Evolutionary conservation across 2,888 invertebrate species (phyloP), one percentile per base, ranked within the genome.

Genomic region (Sphinx pinastri): DNA sequence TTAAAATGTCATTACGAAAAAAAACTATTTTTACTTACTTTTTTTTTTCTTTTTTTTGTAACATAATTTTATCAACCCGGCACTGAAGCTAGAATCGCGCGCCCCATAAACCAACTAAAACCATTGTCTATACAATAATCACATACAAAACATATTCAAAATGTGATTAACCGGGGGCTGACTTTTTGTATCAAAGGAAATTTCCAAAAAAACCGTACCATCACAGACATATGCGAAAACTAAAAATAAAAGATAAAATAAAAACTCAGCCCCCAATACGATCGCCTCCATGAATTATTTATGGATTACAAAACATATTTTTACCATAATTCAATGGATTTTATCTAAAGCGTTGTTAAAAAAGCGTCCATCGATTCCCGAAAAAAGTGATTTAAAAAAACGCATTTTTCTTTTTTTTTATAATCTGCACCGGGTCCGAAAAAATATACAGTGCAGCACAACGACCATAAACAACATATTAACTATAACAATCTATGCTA

Each of bases 301-400:
- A 80, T 79, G 82, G 81, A 79, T 81, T 75, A 73, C 75, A 84
- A 88, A 92, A 92, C 92, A 93, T 91, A 91, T 88, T 77, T 73
- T 79, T 80, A 78, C 90, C 91, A 88, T 89, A 88, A 90, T 90
- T 90, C 87, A 82, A 84, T 86, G 90, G 89, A 87, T 81, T 75
- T 74, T 77, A 75, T 81, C 76, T 71, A 80, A 82, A 79, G 74
- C 72, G 72, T 66, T 75, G 72, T 70, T 76, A 49, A 63, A 63
- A 63, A 63, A 63, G 49, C 47, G 13, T 47, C 16, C 8, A 19
- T 19, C 57, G 19, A 13, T 12, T 47, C 47, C 47, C 63, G 49
- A 63, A 49, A 55, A 55, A 55, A 55, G 19, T 19, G 13, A 16
- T 63, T 49, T 19, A 47, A 49, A 60, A 60, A 63, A 16, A 45